These are phyloP conservation scores for Psammodynastes pulverulentus DNA, from an alignment of 2,113 vertebrate genomes.

Conservation along the genomic window DNA sequence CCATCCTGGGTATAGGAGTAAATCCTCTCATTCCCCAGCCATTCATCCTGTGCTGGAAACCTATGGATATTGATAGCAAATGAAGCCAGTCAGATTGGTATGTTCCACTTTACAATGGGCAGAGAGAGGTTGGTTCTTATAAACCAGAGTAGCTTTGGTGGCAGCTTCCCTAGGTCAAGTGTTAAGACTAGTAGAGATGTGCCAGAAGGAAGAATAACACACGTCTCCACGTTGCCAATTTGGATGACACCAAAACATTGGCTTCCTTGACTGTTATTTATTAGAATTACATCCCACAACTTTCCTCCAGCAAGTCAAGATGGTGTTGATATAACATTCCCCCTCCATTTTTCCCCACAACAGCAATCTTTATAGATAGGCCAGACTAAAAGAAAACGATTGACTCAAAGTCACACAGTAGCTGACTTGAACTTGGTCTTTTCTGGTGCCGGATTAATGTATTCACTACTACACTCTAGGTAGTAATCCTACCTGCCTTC, in stretches of 20 bases:
- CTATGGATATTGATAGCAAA: background rate
- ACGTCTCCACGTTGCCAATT: background rate
- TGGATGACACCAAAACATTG: background rate
- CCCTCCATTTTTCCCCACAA: background rate
- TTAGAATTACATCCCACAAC: background rate
- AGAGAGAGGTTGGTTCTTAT: background rate
- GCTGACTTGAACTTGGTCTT: background rate
- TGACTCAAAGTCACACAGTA: background rate
- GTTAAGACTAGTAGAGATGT: background rate
- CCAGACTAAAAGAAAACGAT: background rate
- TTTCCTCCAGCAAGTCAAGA: background rate
- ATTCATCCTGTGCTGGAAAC: background rate
- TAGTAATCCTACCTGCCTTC: background rate
- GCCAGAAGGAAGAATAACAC: background rate
- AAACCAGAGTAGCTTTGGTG: background rate
- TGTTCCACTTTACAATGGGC: background rate
- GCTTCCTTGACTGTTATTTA: background rate
- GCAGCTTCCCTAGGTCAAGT: background rate
- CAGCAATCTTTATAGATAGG: background rate
- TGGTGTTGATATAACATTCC: background rate
- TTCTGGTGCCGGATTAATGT: background rate
- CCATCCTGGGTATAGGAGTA: background rate
- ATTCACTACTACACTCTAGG: background rate
- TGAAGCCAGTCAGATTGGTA: background rate
- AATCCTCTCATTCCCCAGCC: background rate